Evolutionary conservation across 2,113 vertebrate species (phyloP), one percentile per base, ranked within the genome.

Genomic region (Seriola quinqueradiata): DNA sequence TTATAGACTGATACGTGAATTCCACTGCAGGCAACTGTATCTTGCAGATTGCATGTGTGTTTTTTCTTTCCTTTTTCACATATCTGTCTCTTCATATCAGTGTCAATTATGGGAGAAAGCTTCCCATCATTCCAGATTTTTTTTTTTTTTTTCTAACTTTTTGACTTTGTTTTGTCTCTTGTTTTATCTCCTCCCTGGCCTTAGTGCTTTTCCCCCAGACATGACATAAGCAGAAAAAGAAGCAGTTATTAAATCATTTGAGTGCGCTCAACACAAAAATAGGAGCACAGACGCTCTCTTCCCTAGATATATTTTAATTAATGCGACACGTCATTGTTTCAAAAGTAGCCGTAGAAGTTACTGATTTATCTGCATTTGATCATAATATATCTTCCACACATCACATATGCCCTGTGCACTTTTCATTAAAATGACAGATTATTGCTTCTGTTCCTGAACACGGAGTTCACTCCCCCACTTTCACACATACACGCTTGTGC

Each of bases 401-500:
- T 93, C 91, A 91, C 84, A 78, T 86, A 75, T 60, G 4, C 75
- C 71, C 76, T 3, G 23, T 78, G 63, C 70, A 59, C 79, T 91
- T 95, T 95, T 94, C 92, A 94, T 94, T 94, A 94, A 74, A 85
- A 85, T 94, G 93, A 93, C 85, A 87, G 87, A 93, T 94, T 90
- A 85, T 93, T 78, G 84, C 80, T 70, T 86, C 82, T 86, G 75
- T 90, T 85, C 71, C 79, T 76, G 65, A 89, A 87, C 75, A 79
- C 59, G 64, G 34, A 83, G 77, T 79, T 86, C 83, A 55, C 79
- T 76, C 77, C 68, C 55, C 57, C 28, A 40, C 48, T 80, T 80
- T 58, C 48, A 66, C 60, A 66, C 77, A 68, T 65, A 84, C 72
- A 73, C 19, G 17, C 75, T 84, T 65, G 70, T 82, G 79, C 70